These are phyloP conservation scores for Geopemphigus sp. DNA, from an alignment of 1,140 invertebrate species.

Conservation along the genomic window DNA sequence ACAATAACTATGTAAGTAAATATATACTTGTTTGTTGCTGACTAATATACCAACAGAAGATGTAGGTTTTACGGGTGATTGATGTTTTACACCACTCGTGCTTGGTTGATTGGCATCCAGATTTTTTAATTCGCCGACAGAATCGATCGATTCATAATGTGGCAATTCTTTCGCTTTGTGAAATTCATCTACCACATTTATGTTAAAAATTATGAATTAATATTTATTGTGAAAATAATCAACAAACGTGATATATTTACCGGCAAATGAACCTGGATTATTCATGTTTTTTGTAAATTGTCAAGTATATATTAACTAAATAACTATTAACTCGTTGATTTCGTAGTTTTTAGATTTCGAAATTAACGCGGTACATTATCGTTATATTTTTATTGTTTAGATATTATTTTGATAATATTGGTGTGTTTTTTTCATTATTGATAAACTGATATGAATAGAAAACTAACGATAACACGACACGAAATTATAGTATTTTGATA, in stretches of 20 bases:
- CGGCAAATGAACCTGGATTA: conserved; percentile 35
- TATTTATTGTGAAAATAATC: not conserved
- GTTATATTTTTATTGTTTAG: too few species aligned
- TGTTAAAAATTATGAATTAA: not conserved
- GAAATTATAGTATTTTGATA: too few species aligned
- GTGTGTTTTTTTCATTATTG: too few species aligned
- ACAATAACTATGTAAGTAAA: not conserved
- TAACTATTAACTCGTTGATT: too few species aligned
- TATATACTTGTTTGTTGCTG: conserved; percentile 37
- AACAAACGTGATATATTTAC: not conserved
- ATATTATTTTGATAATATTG: too few species aligned
- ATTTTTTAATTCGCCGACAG: not conserved
- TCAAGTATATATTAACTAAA: too few species aligned
- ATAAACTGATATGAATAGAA: too few species aligned
- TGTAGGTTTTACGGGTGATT: conserved; percentile 16
- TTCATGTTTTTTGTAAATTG: conserved; percentile 1
- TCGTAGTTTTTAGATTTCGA: too few species aligned
- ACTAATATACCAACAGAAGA: conserved; percentile 10
- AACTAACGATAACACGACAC: too few species aligned
- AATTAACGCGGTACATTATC: too few species aligned
- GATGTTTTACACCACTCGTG: conserved; percentile 14
- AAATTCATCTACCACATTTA: conserved; percentile 27
- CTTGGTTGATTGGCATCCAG: conserved; percentile 4
- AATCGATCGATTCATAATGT: conserved; percentile 33
- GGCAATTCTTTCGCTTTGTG: not conserved